A percentile compares a stretch with the other conserved stretches of the same genome.
phyloP scores from a whole-genome alignment of 2,888 invertebrate genomes.

The Pandemis cinnamomeana region DNA sequence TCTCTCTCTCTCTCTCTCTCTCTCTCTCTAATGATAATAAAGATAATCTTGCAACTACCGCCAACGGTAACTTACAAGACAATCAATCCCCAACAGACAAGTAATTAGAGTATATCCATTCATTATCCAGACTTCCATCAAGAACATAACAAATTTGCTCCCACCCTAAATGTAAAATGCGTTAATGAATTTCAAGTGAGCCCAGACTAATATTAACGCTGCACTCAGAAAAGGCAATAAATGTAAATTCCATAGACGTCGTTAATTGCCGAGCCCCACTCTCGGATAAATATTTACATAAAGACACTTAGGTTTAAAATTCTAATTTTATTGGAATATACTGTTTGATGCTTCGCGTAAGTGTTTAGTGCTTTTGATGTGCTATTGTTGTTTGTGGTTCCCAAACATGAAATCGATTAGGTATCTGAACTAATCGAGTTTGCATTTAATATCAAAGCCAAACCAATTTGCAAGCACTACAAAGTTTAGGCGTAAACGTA shows the following conservation, averaged over 20 bases:
- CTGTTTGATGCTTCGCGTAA: constrained; percentile 43
- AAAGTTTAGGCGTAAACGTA: too few species aligned
- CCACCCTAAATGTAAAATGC: constrained; percentile 40
- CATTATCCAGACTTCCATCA: constrained; percentile 18
- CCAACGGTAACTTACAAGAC: neutral
- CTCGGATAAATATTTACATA: constrained; percentile 72
- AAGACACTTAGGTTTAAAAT: constrained; percentile 70
- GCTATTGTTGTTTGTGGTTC: neutral
- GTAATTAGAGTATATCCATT: constrained; percentile 8
- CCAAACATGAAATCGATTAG: too few species aligned
- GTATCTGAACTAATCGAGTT: too few species aligned
- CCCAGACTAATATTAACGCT: constrained; percentile 72
- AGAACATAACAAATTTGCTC: constrained; percentile 35
- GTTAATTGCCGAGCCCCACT: constrained; percentile 60
- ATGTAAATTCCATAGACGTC: constrained; percentile 77
- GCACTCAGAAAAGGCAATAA: constrained; percentile 74
- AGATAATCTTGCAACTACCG: too few species aligned
- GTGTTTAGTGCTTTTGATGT: neutral
- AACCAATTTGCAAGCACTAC: too few species aligned
- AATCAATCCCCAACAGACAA: neutral
- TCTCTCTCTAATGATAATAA: too few species aligned
- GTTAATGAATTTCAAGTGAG: constrained; percentile 45
- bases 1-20: too few species aligned
- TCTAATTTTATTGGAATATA: constrained; percentile 72
- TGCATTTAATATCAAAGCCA: too few species aligned